Evolutionary conservation across 2,113 vertebrate species (phyloP), one percentile per base, ranked within the genome.

Genomic region (Muntiacus muntjak): DNA sequence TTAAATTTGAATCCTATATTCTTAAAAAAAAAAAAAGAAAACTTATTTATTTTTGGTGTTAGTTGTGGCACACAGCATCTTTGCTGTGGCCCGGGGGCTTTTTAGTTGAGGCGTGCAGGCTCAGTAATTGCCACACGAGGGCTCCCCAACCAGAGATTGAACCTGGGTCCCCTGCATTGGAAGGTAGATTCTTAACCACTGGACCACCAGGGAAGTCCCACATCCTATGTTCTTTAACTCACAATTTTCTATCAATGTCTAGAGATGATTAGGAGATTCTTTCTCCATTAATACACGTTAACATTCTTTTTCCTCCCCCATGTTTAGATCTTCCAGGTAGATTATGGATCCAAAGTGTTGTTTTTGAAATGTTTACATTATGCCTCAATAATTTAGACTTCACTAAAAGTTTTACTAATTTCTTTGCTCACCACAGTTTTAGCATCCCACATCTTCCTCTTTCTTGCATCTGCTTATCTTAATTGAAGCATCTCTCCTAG

Each of bases 281-380:
- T 62, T 33, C 83, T 62, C 71, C 60, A 36, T 50, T 36, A 78
- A 25, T 13, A 7, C 4, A 19, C 2, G 23, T 67, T 58, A 52
- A 36, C 40, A 43, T 81, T 52, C 30, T 50, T 67, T 28, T 58
- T 87, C 40, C 45, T 79, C 47, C 14, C 25, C 28, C 1, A 30
- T 21, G 57, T 57, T 89, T 85, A 97, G 90, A 91, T 94, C 89
- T 94, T 89, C 83, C 15, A 19, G 45, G n/a, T 62, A 92, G 92
- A 95, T 87, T 36, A 76, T 55, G 54, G 52, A 62, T 94, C 62
- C 83, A 67, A 89, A 82, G 40, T 93, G 82, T 45, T 89, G 58
- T 76, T 89, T 71, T 81, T 55, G 19, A 95, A 84, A 78, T 94
- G 85, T 90, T 97, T 92, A 88, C 94, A 60, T 92, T 90, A 79